Conservation (phyloP, 2,888 invertebrate genomes). For the Nomada ferruginata region DNA sequence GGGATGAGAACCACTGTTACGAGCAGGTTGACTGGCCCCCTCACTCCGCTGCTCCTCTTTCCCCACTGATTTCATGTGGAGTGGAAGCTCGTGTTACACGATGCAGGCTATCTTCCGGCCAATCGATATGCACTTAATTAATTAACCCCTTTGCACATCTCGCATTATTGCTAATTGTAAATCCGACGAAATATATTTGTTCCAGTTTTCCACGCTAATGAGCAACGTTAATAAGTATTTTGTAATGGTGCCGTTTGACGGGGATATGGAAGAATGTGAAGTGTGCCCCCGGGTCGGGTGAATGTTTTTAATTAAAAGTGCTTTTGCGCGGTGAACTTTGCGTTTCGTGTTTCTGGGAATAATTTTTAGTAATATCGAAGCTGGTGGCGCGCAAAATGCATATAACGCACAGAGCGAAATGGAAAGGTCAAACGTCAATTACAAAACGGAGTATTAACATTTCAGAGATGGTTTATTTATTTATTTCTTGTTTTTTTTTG, state of each 20-base stretch:
- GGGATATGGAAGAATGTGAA: background rate
- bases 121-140: constrained; percentile 82
- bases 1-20: constrained; percentile 79
- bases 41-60: constrained; percentile 62
- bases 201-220: constrained; percentile 15
- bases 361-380: constrained; percentile 32
- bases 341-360: background rate
- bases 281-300: background rate
- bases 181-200: constrained; percentile 44
- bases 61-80: constrained; percentile 67
- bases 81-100: constrained; percentile 77
- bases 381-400: background rate
- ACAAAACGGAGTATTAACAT: background rate
- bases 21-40: constrained; percentile 81
- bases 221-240: constrained; percentile 28
- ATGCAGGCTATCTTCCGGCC: constrained; percentile 74
- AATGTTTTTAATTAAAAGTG: constrained; percentile 43
- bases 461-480: background rate
- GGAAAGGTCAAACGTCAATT: background rate
- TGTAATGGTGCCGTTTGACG: constrained; percentile 16
- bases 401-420: background rate
- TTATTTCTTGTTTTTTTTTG: background rate
- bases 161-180: constrained; percentile 63
- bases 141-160: constrained; percentile 71
- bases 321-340: constrained; percentile 10